Percentiles rank a stretch among this genome's conserved stretches.
phyloP scores from a whole-genome alignment of 1,140 invertebrate species.

The Holotrichia oblita region DNA sequence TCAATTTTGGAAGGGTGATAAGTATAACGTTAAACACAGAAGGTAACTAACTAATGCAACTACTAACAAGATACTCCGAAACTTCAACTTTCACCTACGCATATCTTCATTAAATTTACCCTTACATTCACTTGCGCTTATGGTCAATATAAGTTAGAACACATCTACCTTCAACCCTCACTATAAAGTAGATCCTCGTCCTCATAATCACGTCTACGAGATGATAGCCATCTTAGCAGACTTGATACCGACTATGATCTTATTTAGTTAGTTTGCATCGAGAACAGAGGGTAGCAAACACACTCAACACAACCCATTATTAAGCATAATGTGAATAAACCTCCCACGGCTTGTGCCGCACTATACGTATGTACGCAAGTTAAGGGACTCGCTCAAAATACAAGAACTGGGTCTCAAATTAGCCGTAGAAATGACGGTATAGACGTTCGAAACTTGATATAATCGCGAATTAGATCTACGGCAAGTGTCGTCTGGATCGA shows the following conservation, averaged over 20 bases:
- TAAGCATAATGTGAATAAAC: neutral
- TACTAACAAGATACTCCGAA: too few species aligned
- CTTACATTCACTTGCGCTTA: too few species aligned
- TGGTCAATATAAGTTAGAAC: slow-evolving; percentile 10
- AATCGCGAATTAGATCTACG: slow-evolving; percentile 6
- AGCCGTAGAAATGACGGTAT: neutral
- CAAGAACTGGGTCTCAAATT: neutral
- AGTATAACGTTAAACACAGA: too few species aligned
- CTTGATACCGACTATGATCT: neutral
- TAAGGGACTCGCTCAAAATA: slow-evolving; percentile 7
- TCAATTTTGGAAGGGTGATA: too few species aligned
- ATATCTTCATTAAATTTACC: too few species aligned
- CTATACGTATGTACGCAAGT: neutral
- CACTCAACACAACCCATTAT: neutral
- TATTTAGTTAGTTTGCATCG: slow-evolving; percentile 2
- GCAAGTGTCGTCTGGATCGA: neutral
- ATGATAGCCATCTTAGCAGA: neutral
- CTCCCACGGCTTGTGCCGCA: neutral
- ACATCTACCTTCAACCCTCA: neutral
- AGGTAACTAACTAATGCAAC: too few species aligned
- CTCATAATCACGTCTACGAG: neutral
- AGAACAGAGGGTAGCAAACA: neutral
- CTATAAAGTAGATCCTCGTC: neutral
- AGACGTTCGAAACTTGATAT: slow-evolving; percentile 20
- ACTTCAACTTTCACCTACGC: too few species aligned